phyloP scores from a whole-genome alignment of 1,140 invertebrate species.

The Mycetomoellerius zeteki region DNA sequence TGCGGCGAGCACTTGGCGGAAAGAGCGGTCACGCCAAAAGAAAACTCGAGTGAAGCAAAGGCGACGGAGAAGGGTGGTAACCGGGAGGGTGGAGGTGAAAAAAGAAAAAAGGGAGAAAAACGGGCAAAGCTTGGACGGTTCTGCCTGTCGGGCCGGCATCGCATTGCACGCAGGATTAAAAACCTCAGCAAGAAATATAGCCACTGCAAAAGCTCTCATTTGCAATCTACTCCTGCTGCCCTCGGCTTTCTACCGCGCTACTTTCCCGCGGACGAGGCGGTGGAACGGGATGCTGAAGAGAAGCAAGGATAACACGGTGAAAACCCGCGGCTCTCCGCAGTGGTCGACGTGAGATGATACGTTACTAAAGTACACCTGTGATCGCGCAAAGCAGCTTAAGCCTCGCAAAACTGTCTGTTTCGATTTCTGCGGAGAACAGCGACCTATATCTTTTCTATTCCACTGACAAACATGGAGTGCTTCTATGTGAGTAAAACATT shows the following conservation, averaged over 20 bases:
- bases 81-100: slow-evolving; percentile 21
- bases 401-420: slow-evolving; percentile 23
- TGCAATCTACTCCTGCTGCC: slow-evolving; percentile 74
- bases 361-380: slow-evolving; percentile 27
- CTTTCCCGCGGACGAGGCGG: slow-evolving; percentile 36
- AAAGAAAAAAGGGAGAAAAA: slow-evolving; percentile 46
- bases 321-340: slow-evolving; percentile 43
- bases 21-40: slow-evolving; percentile 61
- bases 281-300: slow-evolving; percentile 33
- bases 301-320: slow-evolving; percentile 23
- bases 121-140: slow-evolving; percentile 63
- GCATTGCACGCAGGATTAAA: slow-evolving; percentile 81
- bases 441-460: neutral
- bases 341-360: slow-evolving; percentile 47
- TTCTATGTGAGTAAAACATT: neutral
- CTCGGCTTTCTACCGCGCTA: slow-evolving; percentile 46
- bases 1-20: slow-evolving; percentile 34
- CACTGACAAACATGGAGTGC: neutral
- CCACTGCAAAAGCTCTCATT: slow-evolving; percentile 81
- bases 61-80: slow-evolving; percentile 49
- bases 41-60: slow-evolving; percentile 53
- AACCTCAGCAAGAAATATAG: slow-evolving; percentile 82
- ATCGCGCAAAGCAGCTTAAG: slow-evolving; percentile 5
- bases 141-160: slow-evolving; percentile 73
- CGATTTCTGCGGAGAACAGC: neutral